Evolutionary conservation across 2,113 vertebrate genomes (phyloP).

Genomic region (Esox niger): DNA sequence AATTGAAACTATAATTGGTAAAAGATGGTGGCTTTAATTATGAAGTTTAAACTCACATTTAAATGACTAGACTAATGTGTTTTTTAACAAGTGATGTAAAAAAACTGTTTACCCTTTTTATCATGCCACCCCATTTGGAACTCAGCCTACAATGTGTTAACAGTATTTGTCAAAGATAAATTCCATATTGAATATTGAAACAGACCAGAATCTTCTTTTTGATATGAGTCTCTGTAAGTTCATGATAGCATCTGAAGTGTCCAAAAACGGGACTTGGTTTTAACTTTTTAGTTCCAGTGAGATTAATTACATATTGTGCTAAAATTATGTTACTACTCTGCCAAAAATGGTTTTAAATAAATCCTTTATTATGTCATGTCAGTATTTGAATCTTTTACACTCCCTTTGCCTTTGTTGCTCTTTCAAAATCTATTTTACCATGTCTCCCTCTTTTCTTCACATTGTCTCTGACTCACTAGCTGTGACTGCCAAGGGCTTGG

Average conservation of each 20-base stretch:
- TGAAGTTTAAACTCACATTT: not conserved
- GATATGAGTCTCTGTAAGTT: not conserved
- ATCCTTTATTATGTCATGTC: no score
- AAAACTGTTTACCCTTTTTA: not conserved
- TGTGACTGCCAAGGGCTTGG: no score
- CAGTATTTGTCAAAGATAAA: not conserved
- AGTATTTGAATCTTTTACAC: no score
- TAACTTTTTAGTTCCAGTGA: no score
- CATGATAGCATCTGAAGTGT: not conserved
- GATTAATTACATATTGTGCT: no score
- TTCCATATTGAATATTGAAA: not conserved
- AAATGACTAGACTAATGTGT: not conserved
- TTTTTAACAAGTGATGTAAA: not conserved
- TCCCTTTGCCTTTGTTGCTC: no score
- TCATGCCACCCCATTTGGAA: not conserved
- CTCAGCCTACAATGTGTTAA: not conserved
- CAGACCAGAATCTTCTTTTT: not conserved
- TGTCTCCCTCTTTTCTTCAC: no score
- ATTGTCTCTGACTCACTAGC: no score
- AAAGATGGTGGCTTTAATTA: not conserved
- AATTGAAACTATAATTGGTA: constrained; percentile 5
- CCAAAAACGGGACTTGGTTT: no score
- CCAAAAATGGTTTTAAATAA: no score
- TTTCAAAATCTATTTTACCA: no score
- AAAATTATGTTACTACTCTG: no score